Evolutionary conservation across 2,113 vertebrate species (phyloP), one percentile per base, ranked within the genome.

Genomic region (Coreoperca whiteheadi): DNA sequence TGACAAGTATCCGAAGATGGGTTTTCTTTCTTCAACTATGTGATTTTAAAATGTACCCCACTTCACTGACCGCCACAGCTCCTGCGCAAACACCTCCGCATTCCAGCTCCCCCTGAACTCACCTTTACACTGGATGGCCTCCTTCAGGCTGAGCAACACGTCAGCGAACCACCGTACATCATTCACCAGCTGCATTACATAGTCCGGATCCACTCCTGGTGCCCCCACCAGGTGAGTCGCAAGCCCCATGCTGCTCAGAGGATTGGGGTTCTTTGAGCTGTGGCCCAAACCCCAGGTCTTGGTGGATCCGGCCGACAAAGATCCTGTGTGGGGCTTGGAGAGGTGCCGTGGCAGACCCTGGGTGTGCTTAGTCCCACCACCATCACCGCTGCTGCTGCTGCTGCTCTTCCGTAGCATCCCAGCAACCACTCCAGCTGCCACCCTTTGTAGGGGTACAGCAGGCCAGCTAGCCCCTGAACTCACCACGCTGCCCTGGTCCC

Each of bases 151-250:
- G 0, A 98, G 95, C 21, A 99, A 95, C 82, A 98, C 96, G 54
- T 98, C 97, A 16, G 98, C 97, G 88, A 99, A 98, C 88, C 94
- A 96, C 77, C 98, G 95, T 86, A 98, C 97, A 68, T 99, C 98
- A 8, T 97, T 97, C 87, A 98, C 97, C 93, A 99, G 94, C 85
- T 97, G 97, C 97, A 97, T 97, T 59, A 99, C 97, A 54, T 97
- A 97, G 96, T 84, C 96, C 6, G 97, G 97, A 85, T 99, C 97
- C 90, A 96, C 96, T 81, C 95, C 90, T 0, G 96, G 91, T 63
- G 92, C 95, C 79, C 96, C 96, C 76, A 92, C 93, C 82, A 92
- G 87, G 60, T 95, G 93, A 0, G 95, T 93, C 32, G 91, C 95
- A 0, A 93, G 84, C 87, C 95, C 96, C 75, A 96, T 95, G 78